A percentile compares a stretch with the other conserved stretches of the same genome.
phyloP scores from a whole-genome alignment of 2,888 invertebrate species.

The Resseliella maxima region DNA sequence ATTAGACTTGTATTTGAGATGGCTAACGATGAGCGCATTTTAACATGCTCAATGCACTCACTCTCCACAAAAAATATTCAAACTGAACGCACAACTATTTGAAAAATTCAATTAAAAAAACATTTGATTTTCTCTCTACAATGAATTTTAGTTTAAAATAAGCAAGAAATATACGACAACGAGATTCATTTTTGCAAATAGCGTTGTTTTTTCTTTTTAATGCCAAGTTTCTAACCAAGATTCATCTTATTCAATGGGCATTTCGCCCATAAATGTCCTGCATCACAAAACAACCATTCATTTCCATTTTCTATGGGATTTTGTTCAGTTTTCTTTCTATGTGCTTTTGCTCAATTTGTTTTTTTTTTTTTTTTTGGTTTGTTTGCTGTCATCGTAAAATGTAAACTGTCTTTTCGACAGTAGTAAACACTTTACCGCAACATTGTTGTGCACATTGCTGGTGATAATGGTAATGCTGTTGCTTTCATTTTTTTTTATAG shows the following conservation, averaged over 20 bases:
- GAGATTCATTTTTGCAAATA: too few species aligned
- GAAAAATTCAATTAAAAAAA: conserved; percentile 2
- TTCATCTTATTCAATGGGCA: conserved; percentile 6
- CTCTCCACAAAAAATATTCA: neutral
- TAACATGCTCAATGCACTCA: neutral
- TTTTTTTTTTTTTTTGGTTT: neutral
- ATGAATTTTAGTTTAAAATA: too few species aligned
- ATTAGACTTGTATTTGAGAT: neutral
- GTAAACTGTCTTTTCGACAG: neutral
- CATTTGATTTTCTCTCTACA: neutral
- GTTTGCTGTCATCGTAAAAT: neutral
- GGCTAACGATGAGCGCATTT: neutral
- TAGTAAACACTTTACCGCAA: neutral
- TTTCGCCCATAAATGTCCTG: neutral
- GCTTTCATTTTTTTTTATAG: neutral
- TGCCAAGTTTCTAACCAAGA: neutral
- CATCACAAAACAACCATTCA: too few species aligned
- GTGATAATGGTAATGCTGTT: neutral
- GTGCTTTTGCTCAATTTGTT: too few species aligned
- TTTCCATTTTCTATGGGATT: too few species aligned
- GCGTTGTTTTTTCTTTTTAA: too few species aligned
- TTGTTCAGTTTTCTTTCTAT: too few species aligned
- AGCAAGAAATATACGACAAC: neutral
- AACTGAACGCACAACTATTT: neutral
- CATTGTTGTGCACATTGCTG: neutral